Base-by-base conservation (phyloP, 2,113 vertebrate species). In the Corythornis vintsioides region DNA sequence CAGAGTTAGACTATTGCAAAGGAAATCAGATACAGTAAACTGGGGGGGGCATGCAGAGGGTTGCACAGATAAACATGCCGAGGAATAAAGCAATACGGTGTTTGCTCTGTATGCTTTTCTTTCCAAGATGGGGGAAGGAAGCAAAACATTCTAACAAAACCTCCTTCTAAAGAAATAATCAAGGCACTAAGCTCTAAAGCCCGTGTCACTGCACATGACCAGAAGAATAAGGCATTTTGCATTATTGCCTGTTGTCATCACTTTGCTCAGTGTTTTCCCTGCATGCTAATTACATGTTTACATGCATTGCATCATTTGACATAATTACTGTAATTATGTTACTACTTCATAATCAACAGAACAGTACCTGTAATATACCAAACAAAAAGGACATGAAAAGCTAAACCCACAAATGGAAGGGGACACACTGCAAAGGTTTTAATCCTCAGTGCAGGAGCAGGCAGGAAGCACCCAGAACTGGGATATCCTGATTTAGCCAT, bases 301-400 rank as follows among this genome's bases (percentile, higher is more conserved):
- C 83, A 82, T 48, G 88, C 73, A 73, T 86, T 93, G 86, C 95
- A 95, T 96, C 93, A 95, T 35, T 88, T 63, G 90, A 70, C 56
- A 57, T 94, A 92, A 96, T 96, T 75, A 95, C 91, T 95, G 86
- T 90, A 95, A 95, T 96, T 95, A 95, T 88, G 83, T 65, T 94
- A 92, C 92, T 96, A 31, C 85, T 90, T 94, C 76, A 86, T 86
- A 60, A 91, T 86, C 91, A 91, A 40, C 85, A 86, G 92, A 80
- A 88, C 73, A 89, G 67, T 91, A 94, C 91, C 92, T 96, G 92
- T 93, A 92, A 96, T 95, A 94, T 91, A 93, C 85, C 61, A 78
- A 61, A 95, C 87, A 94, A 89, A 96, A 92, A 77, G 16, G 57
- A 88, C 82, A 88, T 72, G 92, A 83, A 94, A 94, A 93, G 85